A percentile compares a stretch with the other conserved stretches of the same genome.
These are phyloP conservation scores for Prosopocoilus inquinatus DNA, from an alignment of 2,888 invertebrate species.

Conservation along the genomic window DNA sequence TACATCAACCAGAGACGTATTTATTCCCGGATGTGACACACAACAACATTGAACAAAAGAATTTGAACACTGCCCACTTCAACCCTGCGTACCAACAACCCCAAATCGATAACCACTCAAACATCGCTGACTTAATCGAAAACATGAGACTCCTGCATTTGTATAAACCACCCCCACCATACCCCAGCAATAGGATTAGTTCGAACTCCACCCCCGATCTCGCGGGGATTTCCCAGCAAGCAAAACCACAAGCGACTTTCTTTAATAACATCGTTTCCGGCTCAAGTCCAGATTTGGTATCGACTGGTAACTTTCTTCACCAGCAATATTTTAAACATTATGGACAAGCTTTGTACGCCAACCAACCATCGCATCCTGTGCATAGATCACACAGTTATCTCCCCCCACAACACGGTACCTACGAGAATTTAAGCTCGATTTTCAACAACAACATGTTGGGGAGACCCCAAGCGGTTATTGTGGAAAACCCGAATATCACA, in stretches of 20 bases:
- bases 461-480: constrained; percentile 51
- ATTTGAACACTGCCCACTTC: constrained; percentile 26
- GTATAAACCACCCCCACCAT: constrained; percentile 83
- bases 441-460: constrained; percentile 50
- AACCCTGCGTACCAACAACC: constrained; percentile 35
- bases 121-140: constrained; percentile 48
- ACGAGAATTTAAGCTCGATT: constrained; percentile 68
- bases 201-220: constrained; percentile 84
- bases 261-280: constrained; percentile 62
- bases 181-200: constrained; percentile 72
- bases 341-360: constrained; percentile 35
- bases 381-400: constrained; percentile 49
- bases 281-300: constrained; percentile 76
- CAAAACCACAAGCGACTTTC: constrained; percentile 43
- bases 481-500: constrained; percentile 59
- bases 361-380: constrained; percentile 41
- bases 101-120: constrained; percentile 35
- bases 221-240: constrained; percentile 65
- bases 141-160: constrained; percentile 64
- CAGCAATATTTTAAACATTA: constrained; percentile 42
- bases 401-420: constrained; percentile 63
- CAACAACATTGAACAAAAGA: constrained; percentile 46
- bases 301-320: constrained; percentile 65
- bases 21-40: constrained; percentile 69
- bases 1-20: constrained; percentile 57